A percentile compares a stretch with the other conserved stretches of the same genome.
Evolutionary conservation across 2,888 invertebrate species (phyloP).

Genomic region (Elmis aenea): DNA sequence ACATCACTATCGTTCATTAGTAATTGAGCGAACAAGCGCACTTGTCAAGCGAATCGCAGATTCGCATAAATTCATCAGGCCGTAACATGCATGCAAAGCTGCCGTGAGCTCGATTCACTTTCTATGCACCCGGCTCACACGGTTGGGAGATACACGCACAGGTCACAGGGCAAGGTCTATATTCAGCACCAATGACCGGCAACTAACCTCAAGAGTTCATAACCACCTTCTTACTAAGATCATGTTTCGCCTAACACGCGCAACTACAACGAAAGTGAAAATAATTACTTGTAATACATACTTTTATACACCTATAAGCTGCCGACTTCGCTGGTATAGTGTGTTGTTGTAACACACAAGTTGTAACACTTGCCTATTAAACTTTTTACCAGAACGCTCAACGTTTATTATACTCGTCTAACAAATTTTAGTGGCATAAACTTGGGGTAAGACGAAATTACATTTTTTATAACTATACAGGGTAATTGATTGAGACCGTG

Average conservation of each 20-base stretch:
- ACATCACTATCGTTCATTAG: slow-evolving; percentile 21
- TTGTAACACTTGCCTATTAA: too few relatives aligned
- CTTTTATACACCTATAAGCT: too few relatives aligned
- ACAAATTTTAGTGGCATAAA: too few relatives aligned
- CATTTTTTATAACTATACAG: too few relatives aligned
- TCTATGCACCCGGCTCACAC: slow-evolving; percentile 20
- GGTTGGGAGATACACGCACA: slow-evolving; percentile 16
- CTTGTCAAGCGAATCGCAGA: slow-evolving; percentile 30
- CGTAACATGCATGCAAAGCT: slow-evolving; percentile 16
- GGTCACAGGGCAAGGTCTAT: slow-evolving; percentile 21
- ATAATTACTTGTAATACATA: too few relatives aligned
- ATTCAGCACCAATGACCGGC: slow-evolving; percentile 23
- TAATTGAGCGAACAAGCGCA: slow-evolving; percentile 31
- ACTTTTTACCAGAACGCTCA: too few relatives aligned
- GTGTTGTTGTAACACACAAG: too few relatives aligned
- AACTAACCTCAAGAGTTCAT: slow-evolving; percentile 17
- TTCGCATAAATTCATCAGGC: slow-evolving; percentile 29
- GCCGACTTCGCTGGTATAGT: too few relatives aligned
- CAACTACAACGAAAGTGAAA: slow-evolving; percentile 5
- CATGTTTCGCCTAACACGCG: slow-evolving; percentile 2
- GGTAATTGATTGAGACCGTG: too few relatives aligned
- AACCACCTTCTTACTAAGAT: slow-evolving; percentile 1
- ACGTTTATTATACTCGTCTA: too few relatives aligned
- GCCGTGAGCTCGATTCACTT: slow-evolving; percentile 22
- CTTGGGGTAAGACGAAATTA: too few relatives aligned